A percentile compares a stretch with the other conserved stretches of the same genome.
phyloP scores from a whole-genome alignment of 2,888 invertebrate species.

The Meganola albula region DNA sequence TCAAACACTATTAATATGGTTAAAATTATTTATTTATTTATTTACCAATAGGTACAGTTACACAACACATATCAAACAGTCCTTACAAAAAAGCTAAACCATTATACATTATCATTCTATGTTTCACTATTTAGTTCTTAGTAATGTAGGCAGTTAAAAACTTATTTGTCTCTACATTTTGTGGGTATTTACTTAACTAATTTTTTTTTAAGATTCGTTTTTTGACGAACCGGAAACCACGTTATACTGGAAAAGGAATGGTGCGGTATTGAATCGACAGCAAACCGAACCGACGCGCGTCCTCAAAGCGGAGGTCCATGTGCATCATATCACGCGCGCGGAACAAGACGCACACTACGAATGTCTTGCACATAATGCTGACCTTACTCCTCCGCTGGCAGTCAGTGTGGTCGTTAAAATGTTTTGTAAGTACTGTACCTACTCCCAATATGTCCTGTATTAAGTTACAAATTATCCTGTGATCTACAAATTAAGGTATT shows the following conservation, averaged over 20 bases:
- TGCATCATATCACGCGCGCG: conserved; percentile 38
- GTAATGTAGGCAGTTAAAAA: too few species aligned
- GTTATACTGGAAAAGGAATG: conserved; percentile 57
- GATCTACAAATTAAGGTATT: too few species aligned
- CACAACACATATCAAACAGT: too few species aligned
- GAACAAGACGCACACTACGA: conserved; percentile 55
- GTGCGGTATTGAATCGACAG: conserved; percentile 36
- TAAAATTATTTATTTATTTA: too few species aligned
- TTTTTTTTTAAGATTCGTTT: neutral
- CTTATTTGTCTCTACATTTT: too few species aligned
- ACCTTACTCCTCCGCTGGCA: conserved; percentile 49
- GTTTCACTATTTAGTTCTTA: too few species aligned
- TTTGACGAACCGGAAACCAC: conserved; percentile 43
- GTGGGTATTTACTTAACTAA: neutral
- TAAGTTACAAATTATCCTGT: too few species aligned
- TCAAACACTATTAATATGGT: too few species aligned
- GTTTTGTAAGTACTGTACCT: conserved; percentile 45
- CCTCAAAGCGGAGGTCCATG: conserved; percentile 36
- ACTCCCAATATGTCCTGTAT: too few species aligned
- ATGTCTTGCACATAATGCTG: conserved; percentile 55
- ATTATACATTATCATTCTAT: too few species aligned
- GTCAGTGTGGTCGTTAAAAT: conserved; percentile 50
- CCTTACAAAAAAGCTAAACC: too few species aligned
- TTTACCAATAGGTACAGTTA: too few species aligned
- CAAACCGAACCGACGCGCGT: conserved; percentile 28